Base-by-base conservation (phyloP, 1,140 invertebrate species). In the Marisa cornuarietis region DNA sequence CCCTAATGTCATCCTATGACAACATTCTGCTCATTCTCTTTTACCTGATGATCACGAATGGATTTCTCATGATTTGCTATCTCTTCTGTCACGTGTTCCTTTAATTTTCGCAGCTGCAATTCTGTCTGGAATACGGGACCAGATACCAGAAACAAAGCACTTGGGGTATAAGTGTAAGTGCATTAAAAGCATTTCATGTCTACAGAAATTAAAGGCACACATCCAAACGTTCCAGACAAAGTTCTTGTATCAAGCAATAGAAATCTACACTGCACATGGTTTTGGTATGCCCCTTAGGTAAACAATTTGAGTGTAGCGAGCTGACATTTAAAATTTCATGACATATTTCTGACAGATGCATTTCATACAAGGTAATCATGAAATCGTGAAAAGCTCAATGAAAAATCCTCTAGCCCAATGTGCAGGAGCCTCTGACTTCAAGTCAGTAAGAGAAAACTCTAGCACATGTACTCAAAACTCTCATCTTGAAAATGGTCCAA, bases 41-140 rank as follows among this genome's bases (percentile, higher is more conserved):
- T 78, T 79, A 79, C 78, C 78, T 79, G 16, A 24, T 79, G 78
- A 14, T 79, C 69, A 10, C 71, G 71, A 74, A 79, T 79, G 31
- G 78, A 24, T 54, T 65, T 49, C 42, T 65, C 61, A 71, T 79
- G 78, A 49, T 79, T 69, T 1, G 73, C 71, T 51, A 79, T 62
- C 71, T 79, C 78, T 62, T 79, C 78, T 65, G 63, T 61, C 61
- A 79, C 54, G 65, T 79, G 78, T 63, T 79, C 78, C 49, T 66
- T 79, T 54, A 79, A 42, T 42, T 49, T 52, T 42, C 52, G 58
- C 22, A 79, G 62, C 78, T 79, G 78, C n/a, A 73, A 11, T 6
- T 58, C 78, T 65, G 63, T n/a, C 78, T 79, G 26, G 63, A 77
- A 26, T n/a, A 54, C 5, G 31, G 5, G 61, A 22, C 18, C 11